Percentiles rank a stretch among this genome's conserved stretches.
These are phyloP conservation scores for Bubalus kerabau DNA, from an alignment of 2,113 vertebrate genomes.

Conservation along the genomic window DNA sequence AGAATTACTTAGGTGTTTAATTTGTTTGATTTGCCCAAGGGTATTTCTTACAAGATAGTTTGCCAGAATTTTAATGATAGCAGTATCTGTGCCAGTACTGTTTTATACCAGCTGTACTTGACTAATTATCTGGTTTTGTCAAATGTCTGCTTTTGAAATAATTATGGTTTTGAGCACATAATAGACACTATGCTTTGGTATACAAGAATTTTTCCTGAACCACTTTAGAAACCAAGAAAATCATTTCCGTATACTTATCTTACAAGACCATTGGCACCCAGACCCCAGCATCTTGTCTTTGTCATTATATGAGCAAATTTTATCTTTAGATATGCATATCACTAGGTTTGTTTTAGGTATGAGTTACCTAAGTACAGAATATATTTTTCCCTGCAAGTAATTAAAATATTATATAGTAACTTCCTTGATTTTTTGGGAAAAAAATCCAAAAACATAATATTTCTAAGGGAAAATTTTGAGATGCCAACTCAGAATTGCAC, in stretches of 20 bases:
- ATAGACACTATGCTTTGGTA: conserved; percentile 64
- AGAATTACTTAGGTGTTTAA: conserved; percentile 65
- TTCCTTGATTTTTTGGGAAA: background rate
- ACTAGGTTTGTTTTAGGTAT: background rate
- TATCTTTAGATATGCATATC: background rate
- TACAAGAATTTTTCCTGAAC: conserved; percentile 41
- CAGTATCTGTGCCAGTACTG: conserved; percentile 70
- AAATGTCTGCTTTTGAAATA: conserved; percentile 80
- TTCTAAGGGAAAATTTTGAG: background rate
- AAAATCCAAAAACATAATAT: background rate
- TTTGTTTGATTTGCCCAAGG: conserved; percentile 72
- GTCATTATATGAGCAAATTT: background rate
- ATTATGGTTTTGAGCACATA: conserved; percentile 75
- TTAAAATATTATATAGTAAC: background rate
- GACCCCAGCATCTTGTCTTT: background rate
- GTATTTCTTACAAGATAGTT: conserved; percentile 62
- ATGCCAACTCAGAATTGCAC: background rate
- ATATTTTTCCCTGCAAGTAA: background rate
- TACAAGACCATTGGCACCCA: background rate
- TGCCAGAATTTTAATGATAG: conserved; percentile 82
- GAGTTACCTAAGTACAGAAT: background rate
- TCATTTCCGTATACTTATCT: conserved; percentile 2
- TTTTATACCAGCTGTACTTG: conserved; percentile 78
- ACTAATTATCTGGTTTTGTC: conserved; percentile 80
- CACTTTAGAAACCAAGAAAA: conserved; percentile 37